Base-by-base conservation (phyloP, 2,797 vertebrate genomes). In the Spinus pinus region DNA sequence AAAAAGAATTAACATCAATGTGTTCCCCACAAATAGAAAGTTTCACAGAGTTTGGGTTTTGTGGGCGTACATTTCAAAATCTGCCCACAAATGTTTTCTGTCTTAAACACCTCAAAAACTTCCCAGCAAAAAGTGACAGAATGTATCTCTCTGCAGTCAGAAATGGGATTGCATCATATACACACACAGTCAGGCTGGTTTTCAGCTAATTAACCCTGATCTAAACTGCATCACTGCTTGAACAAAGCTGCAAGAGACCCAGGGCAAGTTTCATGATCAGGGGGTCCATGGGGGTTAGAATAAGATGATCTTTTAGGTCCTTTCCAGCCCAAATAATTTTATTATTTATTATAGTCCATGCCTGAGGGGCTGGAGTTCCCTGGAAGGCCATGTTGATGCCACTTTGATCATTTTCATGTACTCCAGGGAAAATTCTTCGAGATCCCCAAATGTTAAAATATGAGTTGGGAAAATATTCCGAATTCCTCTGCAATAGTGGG, bases 101-200 rank as follows among this genome's bases (percentile, higher is more conserved):
- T 90, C 89, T 89, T 72, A 74, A 95, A 89, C 81, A 64, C 86
- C 57, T 58, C 69, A 64, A 82, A 92, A 95, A 61, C 57, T 92
- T 91, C 62, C 57, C 49, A 58, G 65, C 4, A 22, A 71, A 35
- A 94, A 86, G 80, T 61, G 84, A 62, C 69, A 82, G 84, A 58
- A 49, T 11, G 6, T 41, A 54, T 57, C 72, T 88, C 73, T 35
- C 89, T 65, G 65, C 85, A 91, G 75, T 46, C 86, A 93, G 64
- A 89, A 92, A 74, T 35, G 74, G 30, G 49, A 71, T 85, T 87
- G 69, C 93, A 61, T 91, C 93, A 67, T 4, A 14, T 8, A 8
- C 14, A 77, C 84, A 53, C 69, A 83, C 16, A 89, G 27, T 81
- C 74, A 69, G 66, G 46, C 70, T 86, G 58, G 28, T 31, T 89